Percentiles rank a stretch among this genome's conserved stretches.
Conservation (phyloP, 1,140 invertebrate species). For the Drosophila burlai region DNA sequence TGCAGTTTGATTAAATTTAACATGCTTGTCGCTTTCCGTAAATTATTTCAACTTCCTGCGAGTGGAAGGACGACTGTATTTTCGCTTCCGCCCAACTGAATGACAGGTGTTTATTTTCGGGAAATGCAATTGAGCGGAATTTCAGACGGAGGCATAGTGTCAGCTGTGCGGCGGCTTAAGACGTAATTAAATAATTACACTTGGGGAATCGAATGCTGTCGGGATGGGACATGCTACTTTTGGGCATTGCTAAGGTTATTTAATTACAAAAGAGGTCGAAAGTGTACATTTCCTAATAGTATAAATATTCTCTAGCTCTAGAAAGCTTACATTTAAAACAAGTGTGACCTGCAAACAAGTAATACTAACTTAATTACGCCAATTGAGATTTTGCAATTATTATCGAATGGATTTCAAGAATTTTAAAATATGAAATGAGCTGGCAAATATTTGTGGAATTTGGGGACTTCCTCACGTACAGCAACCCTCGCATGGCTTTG, state of each 20-base stretch:
- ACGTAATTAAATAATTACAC: conserved; percentile 59
- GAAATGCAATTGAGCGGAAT: conserved; percentile 59
- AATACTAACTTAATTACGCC: background rate
- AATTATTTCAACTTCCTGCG: conserved; percentile 9
- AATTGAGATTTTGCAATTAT: background rate
- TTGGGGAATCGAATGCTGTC: background rate
- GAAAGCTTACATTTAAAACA: background rate
- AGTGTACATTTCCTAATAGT: too few relatives aligned
- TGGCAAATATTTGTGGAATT: conserved; percentile 18
- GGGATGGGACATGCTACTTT: background rate
- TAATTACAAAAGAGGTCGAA: background rate
- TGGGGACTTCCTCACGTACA: background rate
- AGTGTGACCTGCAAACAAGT: background rate
- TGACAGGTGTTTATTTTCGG: conserved; percentile 65
- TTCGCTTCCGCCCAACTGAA: conserved; percentile 5
- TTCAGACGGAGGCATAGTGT: conserved; percentile 45
- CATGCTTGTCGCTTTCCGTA: conserved; percentile 25
- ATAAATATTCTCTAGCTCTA: background rate
- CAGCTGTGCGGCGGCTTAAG: conserved; percentile 48
- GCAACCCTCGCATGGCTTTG: background rate
- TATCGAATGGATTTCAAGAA: background rate
- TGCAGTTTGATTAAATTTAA: conserved; percentile 47
- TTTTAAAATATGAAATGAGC: background rate
- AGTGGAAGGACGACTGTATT: background rate
- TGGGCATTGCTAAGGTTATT: background rate